Conservation (phyloP, 2,113 vertebrate genomes). For the Elgaria multicarinata region DNA sequence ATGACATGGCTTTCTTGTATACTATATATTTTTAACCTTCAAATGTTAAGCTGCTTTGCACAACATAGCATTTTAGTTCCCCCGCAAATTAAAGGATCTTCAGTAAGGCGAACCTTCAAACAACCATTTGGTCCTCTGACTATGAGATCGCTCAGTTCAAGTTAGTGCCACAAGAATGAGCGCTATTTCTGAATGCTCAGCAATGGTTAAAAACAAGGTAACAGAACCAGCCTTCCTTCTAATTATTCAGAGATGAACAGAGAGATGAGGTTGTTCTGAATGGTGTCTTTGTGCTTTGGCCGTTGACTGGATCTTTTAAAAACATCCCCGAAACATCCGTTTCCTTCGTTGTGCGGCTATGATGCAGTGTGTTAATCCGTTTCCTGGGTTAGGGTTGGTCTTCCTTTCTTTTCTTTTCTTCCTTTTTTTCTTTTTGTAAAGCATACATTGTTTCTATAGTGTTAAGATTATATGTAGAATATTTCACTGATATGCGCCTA, state of each 20-base stretch:
- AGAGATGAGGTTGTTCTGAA: constrained; percentile 46
- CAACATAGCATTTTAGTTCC: constrained; percentile 49
- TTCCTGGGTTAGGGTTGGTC: constrained; percentile 33
- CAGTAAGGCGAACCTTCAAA: constrained; percentile 22
- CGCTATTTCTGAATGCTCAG: constrained; percentile 49
- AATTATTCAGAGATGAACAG: constrained; percentile 71
- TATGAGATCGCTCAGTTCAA: constrained; percentile 53
- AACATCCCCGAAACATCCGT: constrained; percentile 54
- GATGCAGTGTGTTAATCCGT: constrained; percentile 68
- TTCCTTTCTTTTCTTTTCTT: no score
- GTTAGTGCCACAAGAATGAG: constrained; percentile 40
- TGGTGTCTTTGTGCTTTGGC: constrained; percentile 69
- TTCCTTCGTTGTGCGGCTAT: constrained; percentile 60
- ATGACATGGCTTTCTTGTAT: constrained; percentile 22
- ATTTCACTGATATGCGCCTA: background rate
- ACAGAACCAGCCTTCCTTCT: constrained; percentile 61
- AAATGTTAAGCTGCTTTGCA: constrained; percentile 21
- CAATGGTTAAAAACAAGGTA: constrained; percentile 71
- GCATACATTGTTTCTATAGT: constrained; percentile 21
- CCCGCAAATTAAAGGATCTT: constrained; percentile 11
- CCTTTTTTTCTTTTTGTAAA: constrained; percentile 29
- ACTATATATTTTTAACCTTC: constrained; percentile 31
- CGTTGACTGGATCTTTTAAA: constrained; percentile 68
- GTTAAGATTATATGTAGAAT: background rate
- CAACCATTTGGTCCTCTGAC: constrained; percentile 38